Percentiles rank a stretch among this genome's conserved stretches.
These are phyloP conservation scores for Schizaphis graminum DNA, from an alignment of 2,888 invertebrate genomes.

Conservation along the genomic window DNA sequence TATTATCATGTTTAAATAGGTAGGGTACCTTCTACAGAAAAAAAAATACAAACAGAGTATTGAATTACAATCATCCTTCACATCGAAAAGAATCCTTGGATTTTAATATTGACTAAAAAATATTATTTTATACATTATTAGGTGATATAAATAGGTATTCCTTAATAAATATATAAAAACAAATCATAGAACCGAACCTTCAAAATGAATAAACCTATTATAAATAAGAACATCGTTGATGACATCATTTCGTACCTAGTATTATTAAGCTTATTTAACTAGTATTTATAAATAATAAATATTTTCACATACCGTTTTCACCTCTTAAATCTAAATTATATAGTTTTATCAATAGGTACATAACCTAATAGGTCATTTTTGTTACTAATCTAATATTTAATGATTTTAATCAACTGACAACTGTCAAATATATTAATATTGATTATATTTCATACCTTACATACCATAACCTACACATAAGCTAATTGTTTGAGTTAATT, in stretches of 20 bases:
- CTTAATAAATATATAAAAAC: neutral
- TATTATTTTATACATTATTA: neutral
- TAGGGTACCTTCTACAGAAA: neutral
- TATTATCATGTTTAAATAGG: neutral
- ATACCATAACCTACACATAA: neutral
- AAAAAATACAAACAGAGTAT: neutral
- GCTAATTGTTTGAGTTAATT: neutral
- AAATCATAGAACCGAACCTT: neutral
- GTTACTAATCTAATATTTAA: neutral
- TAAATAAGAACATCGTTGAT: neutral
- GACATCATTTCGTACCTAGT: neutral
- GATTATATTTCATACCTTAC: neutral
- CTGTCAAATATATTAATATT: neutral
- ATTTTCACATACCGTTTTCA: neutral
- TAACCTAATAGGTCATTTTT: neutral
- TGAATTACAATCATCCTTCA: neutral
- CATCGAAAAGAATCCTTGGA: neutral
- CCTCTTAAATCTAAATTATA: no score
- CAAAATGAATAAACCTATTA: neutral
- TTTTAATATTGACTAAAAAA: neutral
- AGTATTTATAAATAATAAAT: neutral
- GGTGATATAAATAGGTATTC: neutral
- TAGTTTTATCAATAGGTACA: neutral
- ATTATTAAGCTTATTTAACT: neutral
- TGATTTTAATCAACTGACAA: neutral